Conservation (phyloP, 1,140 invertebrate genomes). For the Batillaria attramentaria region DNA sequence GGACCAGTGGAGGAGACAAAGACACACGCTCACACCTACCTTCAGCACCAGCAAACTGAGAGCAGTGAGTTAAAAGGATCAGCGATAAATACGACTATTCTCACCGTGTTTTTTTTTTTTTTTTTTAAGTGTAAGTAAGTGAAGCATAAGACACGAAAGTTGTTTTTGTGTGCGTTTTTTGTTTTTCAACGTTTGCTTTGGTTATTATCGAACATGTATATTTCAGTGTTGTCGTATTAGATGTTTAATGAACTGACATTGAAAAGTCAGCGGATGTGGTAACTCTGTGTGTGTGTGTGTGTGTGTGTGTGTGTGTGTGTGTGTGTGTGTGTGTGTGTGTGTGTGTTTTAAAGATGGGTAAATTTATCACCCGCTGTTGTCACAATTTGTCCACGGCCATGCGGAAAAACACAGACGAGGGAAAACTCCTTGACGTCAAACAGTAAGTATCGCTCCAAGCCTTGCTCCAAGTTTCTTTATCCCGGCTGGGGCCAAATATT, state of each 20-base stretch:
- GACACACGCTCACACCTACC: too few species aligned
- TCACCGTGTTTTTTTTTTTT: too few species aligned
- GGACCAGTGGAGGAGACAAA: too few species aligned
- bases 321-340: constrained; percentile 2
- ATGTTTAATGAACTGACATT: neutral
- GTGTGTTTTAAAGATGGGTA: too few species aligned
- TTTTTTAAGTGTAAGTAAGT: too few species aligned
- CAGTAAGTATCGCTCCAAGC: neutral
- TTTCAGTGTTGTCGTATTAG: too few species aligned
- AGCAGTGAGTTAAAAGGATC: too few species aligned
- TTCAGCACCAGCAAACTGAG: too few species aligned
- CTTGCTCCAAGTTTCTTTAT: neutral
- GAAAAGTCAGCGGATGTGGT: neutral
- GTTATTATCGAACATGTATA: neutral
- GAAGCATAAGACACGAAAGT: too few species aligned
- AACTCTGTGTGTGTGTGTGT: constrained; percentile 8
- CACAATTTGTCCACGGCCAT: neutral
- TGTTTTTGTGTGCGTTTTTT: neutral
- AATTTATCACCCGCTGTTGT: neutral
- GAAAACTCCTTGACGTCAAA: neutral
- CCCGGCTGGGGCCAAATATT: too few species aligned
- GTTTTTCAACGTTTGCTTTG: neutral
- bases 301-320: constrained; percentile 12
- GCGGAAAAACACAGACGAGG: neutral
- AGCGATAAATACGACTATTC: too few species aligned